Evolutionary conservation across 2,797 vertebrate species (phyloP), one percentile per base, ranked within the genome.

Genomic region (Pipistrellus kuhlii): DNA sequence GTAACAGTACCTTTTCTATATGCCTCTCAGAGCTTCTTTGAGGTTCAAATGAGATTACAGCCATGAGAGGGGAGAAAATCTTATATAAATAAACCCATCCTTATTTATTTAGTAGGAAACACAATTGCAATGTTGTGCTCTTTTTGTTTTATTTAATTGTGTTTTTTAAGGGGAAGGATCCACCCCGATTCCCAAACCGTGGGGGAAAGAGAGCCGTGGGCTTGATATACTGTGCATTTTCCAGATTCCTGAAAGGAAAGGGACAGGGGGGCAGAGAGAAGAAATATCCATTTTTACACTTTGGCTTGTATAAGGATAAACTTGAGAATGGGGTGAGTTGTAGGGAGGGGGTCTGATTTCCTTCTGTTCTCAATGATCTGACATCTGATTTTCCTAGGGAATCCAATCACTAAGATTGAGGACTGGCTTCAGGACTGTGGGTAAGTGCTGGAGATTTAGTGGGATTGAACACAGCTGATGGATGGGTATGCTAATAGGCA

Each of bases 401-500:
- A 98, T 97, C 92, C 98, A 85, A 94, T 97, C 95, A 98, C 98
- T 97, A 99, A 99, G 97, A 99, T 99, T 92, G 98, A 99, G 97
- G 98, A 95, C 95, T 99, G 99, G 99, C 98, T 99, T 62, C 98
- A 98, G 86, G 96, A 98, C 30, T 99, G 99, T 75, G 98, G 99
- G 99, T 99, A 97, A 99, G 99, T 82, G 23, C 62, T 38, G 4
- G 35, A 21, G 18, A 44, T 35, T 32, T n/a, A 5, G 0, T 0
- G 32, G 18, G 17, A 11, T 1, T 27, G 27, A 69, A 21, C 9
- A 8, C 15, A 55, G 11, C 6, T 12, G 46, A 9, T 12, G 3
- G 64, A 0, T 68, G 30, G 4, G 9, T 51, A 6, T 27, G 17
- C 32, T 82, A 44, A 32, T 59, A 35, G 30, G n/a, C 35, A 41